Conservation (phyloP, 1,140 invertebrate genomes). For the Sweltsa coloradensis region DNA sequence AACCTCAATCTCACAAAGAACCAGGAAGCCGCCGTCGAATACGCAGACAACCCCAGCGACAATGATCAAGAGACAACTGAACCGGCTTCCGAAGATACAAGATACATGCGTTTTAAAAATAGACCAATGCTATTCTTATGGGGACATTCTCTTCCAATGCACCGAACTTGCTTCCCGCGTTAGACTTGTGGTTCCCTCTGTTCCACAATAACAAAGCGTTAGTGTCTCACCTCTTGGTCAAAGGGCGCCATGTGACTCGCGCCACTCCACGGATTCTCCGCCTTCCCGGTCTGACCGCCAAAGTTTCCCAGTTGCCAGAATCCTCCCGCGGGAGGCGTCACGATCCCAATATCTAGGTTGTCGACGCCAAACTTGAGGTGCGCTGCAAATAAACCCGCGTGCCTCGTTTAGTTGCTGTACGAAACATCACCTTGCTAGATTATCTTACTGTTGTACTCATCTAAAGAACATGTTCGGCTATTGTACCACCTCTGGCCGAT, state of each 20-base stretch:
- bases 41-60: too few species aligned
- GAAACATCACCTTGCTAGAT: too few species aligned
- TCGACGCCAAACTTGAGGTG: slow-evolving; percentile 20
- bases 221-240: slow-evolving; percentile 31
- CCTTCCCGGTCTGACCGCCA: slow-evolving; percentile 11
- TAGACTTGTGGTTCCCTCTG: too few species aligned
- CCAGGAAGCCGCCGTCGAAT: too few species aligned
- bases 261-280: slow-evolving; percentile 28
- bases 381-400: too few species aligned
- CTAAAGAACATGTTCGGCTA: too few species aligned
- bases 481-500: too few species aligned
- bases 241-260: slow-evolving; percentile 38
- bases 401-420: too few species aligned
- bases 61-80: too few species aligned
- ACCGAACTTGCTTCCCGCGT: neutral
- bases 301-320: slow-evolving; percentile 28
- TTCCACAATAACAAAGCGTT: too few species aligned
- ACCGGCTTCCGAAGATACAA: neutral
- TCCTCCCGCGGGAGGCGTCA: slow-evolving; percentile 19
- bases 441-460: too few species aligned
- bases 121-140: neutral
- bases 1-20: too few species aligned
- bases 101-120: neutral
- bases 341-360: slow-evolving; percentile 17
- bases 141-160: neutral